Evolutionary conservation across 2,797 vertebrate genomes (phyloP).

Genomic region (Channa striata): DNA sequence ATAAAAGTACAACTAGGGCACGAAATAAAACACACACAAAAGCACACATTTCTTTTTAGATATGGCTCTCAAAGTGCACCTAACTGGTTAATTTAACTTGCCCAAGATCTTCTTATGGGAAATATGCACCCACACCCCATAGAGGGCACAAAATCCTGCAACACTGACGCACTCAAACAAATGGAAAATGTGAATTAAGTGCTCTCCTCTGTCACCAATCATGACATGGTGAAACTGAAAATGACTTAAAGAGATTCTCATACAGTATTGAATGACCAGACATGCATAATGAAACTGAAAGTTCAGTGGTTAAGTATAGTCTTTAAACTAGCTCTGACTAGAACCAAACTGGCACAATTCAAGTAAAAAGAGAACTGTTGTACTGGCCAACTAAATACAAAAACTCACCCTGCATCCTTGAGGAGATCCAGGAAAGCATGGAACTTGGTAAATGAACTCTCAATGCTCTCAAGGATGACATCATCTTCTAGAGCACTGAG

Average conservation of each 20-base stretch:
- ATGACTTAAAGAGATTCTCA: neutral
- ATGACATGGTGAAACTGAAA: neutral
- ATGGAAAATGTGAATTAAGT: too few species aligned
- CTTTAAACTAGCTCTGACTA: neutral
- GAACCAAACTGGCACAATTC: neutral
- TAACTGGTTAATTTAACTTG: too few species aligned
- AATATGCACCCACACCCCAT: too few species aligned
- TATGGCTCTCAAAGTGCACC: too few species aligned
- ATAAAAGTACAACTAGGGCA: too few species aligned
- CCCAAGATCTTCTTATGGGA: too few species aligned
- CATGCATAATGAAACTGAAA: conserved; percentile 28
- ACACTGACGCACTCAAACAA: too few species aligned
- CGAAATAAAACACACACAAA: too few species aligned
- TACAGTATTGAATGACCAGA: neutral
- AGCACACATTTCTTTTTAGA: too few species aligned
- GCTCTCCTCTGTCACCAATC: neutral
- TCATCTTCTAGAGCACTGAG: conserved; percentile 91
- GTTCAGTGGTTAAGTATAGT: neutral
- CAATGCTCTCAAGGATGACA: conserved; percentile 92
- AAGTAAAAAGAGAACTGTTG: neutral
- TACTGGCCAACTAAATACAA: neutral
- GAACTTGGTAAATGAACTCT: conserved; percentile 95
- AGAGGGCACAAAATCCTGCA: too few species aligned
- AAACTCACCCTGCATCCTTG: conserved; percentile 93
- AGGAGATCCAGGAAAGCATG: conserved; percentile 97